Base-by-base conservation (phyloP, 2,888 invertebrate species). In the Neoitamus cyanurus region DNA sequence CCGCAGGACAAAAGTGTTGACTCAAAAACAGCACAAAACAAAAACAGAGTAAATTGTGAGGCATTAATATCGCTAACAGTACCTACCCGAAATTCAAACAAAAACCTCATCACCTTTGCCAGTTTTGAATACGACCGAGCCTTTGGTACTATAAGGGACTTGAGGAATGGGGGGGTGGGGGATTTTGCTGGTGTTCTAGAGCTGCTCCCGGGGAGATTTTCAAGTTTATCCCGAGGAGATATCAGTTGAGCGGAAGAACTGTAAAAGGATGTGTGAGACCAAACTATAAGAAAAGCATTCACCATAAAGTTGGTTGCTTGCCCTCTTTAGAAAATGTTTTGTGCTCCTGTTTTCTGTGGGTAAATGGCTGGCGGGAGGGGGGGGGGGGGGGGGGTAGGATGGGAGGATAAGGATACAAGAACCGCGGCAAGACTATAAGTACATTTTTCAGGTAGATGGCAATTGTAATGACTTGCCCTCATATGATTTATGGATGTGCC, bases 11-110 rank as follows among this genome's bases (percentile, higher is more conserved):
- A 58, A 58, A 48, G 48, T 48, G 48, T 20, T 15, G 6, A 48
- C 7, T 48, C 20, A 20, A 20, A 48, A 48, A 20, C 7, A 58
- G 58, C 1, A 58, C 25, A 58, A 25, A 58, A 58, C 15, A 15
- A 58, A 58, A 58, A 58, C 25, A 11, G 2, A 7, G 7, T 9
- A 58, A 58, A 58, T 58, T 58, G 58, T 58, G 20, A 58, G 58
- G 20, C 58, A 58, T 58, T 58, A 58, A 58, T 25, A 58, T 58
- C 25, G 25, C 58, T 58, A 58, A 25, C 58, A 58, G 58, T 58
- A 20, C 58, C 58, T 11, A n/a, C n/a, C 37, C 7, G 3, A 58
- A 58, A 58, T 58, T 58, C 58, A 58, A 58, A 58, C 58, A 58
- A 58, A 58, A 58, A 58, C 58, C 15, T 58, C 58, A 58, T 58